These are phyloP conservation scores for Sus cebifrons DNA, from an alignment of 2,797 vertebrate species.

Conservation along the genomic window DNA sequence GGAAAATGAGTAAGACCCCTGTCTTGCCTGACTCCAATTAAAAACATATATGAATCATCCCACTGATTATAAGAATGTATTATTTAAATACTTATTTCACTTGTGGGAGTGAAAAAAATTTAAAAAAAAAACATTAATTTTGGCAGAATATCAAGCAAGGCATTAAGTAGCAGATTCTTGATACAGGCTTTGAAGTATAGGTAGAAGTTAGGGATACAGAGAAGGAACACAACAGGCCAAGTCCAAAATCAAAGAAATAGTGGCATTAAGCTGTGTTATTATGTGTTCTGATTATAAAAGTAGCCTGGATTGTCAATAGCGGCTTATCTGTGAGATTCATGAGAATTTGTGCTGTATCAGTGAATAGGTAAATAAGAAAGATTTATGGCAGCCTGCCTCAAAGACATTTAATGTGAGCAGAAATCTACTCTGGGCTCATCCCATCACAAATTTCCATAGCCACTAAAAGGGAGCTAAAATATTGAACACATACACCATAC, in stretches of 20 bases:
- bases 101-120: background rate
- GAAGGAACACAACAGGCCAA: background rate
- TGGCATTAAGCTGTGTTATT: background rate
- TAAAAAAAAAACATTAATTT: background rate
- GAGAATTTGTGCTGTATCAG: background rate
- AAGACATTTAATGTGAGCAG: background rate
- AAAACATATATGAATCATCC: background rate
- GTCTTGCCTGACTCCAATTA: background rate
- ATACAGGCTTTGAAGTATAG: background rate
- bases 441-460: background rate
- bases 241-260: background rate
- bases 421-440: background rate
- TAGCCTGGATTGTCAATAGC: background rate
- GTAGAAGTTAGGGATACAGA: background rate
- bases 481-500: background rate
- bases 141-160: background rate
- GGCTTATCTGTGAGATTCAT: background rate
- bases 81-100: constrained; percentile 12
- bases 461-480: background rate
- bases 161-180: background rate
- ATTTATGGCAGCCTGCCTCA: background rate
- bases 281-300: background rate
- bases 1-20: background rate
- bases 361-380: constrained; percentile 1
- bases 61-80: background rate